Evolutionary conservation across 2,797 vertebrate genomes (phyloP), one percentile per base, ranked within the genome.

Genomic region (Argyrosomus regius): DNA sequence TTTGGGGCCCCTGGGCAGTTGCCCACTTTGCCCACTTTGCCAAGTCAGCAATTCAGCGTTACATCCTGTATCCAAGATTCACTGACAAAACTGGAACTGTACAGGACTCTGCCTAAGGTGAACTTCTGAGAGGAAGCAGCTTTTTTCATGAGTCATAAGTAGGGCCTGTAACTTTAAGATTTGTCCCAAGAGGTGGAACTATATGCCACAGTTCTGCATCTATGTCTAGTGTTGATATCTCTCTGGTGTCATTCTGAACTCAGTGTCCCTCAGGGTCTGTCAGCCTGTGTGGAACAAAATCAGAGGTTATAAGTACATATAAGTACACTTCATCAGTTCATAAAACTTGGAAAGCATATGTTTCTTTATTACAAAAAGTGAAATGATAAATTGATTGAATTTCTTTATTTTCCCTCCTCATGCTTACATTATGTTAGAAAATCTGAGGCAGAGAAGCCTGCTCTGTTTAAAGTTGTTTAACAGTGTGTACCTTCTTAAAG

Each of bases 191-290:
- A 77, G 31, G 56, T 71, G 43, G 16, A n/a, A 22, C 49, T 66
- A 12, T 49, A 61, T 57, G 26, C 57, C 1, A 31, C 62, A 77
- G 70, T 62, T 78, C 35, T 81, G 61, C 73, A 45, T 80, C 54
- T 75, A 16, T 52, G 13, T 71, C 59, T 65, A 54, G 35, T 71
- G 83, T 26, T 71, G 35, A 70, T 71, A 22, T 14, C 48, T 83
- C 66, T 75, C 61, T 57, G 62, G 62, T 81, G 75, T 49, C 50
- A 43, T 63, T 62, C 66, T 82, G 70, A 77, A 70, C 45, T 73
- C 49, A 57, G 59, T 5, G 7, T 71, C 62, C 83, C 69, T 64
- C 31, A 48, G 74, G 71, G 61, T 81, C 57, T 46, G 60, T 71
- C 59, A 67, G 49, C 68, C 81, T 70, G 50, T 46, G 70, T 35